These are phyloP conservation scores for Caenorhabditis inopinata DNA, from an alignment of 1,140 invertebrate genomes.

Conservation along the genomic window DNA sequence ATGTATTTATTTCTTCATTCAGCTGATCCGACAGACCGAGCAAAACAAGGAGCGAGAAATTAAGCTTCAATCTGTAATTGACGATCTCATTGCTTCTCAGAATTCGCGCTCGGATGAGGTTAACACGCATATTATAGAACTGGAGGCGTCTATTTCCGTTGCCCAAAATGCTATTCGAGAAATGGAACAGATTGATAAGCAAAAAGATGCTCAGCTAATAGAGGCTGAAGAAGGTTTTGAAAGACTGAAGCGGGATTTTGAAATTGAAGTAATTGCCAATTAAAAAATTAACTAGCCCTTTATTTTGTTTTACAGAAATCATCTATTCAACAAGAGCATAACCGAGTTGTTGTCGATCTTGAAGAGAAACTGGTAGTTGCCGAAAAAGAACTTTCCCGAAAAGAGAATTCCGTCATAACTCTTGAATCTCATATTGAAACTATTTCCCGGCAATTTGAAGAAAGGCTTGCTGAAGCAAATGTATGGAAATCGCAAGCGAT, in stretches of 20 bases:
- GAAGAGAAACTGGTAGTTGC: background rate
- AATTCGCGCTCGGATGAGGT: background rate
- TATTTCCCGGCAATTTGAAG: background rate
- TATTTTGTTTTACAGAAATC: background rate
- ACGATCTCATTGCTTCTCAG: background rate
- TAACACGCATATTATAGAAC: background rate
- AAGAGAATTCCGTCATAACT: background rate
- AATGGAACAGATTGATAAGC: background rate
- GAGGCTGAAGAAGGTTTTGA: background rate
- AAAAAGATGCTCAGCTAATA: background rate
- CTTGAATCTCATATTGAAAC: background rate
- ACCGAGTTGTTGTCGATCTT: background rate
- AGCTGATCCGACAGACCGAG: background rate
- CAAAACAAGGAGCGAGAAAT: background rate
- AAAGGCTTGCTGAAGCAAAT: background rate
- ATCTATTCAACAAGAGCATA: background rate
- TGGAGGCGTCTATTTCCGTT: background rate
- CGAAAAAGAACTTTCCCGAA: background rate
- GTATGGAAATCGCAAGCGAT: background rate
- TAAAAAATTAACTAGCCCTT: too few relatives aligned
- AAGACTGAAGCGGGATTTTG: background rate
- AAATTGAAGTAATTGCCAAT: background rate
- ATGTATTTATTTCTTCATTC: background rate
- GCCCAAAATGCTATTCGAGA: background rate
- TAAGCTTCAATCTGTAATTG: background rate